Percentiles rank a stretch among this genome's conserved stretches.
Conservation (phyloP, 2,797 vertebrate species). For the Anisognathus igniventris region DNA sequence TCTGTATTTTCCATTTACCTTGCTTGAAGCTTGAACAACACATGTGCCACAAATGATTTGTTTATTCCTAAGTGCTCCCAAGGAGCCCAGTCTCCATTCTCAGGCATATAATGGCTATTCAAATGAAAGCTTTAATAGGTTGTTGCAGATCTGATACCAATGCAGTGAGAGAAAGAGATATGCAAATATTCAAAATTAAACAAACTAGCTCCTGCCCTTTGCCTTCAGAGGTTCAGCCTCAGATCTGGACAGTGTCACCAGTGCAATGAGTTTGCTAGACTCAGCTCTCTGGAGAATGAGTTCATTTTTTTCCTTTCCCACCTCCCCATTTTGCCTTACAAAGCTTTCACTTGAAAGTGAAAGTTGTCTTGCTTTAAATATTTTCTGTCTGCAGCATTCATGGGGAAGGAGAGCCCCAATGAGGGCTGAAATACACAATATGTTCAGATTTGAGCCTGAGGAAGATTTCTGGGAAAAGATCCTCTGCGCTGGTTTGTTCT, state of each 20-base stretch:
- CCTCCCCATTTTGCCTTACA: neutral
- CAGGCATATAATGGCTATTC: slow-evolving; percentile 31
- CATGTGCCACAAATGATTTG: slow-evolving; percentile 55
- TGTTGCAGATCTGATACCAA: slow-evolving; percentile 37
- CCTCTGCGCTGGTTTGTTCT: neutral
- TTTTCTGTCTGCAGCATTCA: neutral
- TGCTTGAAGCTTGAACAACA: slow-evolving; percentile 36
- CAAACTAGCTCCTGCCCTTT: slow-evolving; percentile 1
- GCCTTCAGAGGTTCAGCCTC: neutral
- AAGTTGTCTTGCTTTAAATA: neutral
- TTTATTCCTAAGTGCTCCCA: slow-evolving; percentile 27
- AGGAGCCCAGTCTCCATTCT: slow-evolving; percentile 14
- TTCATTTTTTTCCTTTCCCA: neutral
- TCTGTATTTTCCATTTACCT: slow-evolving; percentile 54
- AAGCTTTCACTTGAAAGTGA: neutral
- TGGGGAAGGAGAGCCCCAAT: neutral
- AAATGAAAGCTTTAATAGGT: slow-evolving; percentile 37
- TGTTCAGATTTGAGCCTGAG: neutral
- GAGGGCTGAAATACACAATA: neutral
- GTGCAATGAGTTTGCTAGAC: neutral
- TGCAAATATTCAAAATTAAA: slow-evolving; percentile 40
- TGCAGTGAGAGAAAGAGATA: neutral
- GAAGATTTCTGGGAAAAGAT: neutral
- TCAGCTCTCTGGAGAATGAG: neutral
- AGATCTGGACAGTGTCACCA: neutral